These are phyloP conservation scores for Formica aserva DNA, from an alignment of 2,888 invertebrate genomes.

Conservation along the genomic window DNA sequence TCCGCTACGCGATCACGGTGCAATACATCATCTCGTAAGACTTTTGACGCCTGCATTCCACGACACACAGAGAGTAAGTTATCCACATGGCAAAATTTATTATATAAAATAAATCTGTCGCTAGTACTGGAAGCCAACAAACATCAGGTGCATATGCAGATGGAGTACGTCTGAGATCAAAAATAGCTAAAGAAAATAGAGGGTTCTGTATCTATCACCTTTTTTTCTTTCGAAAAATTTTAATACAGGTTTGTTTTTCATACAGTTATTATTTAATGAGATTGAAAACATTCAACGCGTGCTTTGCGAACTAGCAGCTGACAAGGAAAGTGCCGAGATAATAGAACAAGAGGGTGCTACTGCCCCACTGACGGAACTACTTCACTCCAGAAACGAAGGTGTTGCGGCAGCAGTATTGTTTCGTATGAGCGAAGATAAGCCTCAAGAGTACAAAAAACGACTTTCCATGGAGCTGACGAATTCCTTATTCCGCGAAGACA, in stretches of 20 bases:
- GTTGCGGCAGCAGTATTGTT: slow-evolving; percentile 99
- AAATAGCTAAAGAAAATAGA: neutral
- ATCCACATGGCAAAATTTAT: neutral
- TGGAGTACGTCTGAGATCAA: slow-evolving; percentile 89
- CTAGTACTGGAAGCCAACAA: slow-evolving; percentile 90
- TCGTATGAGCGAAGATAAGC: slow-evolving; percentile 99
- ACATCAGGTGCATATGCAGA: slow-evolving; percentile 92
- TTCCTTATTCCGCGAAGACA: slow-evolving; percentile 97
- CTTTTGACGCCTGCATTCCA: slow-evolving; percentile 97
- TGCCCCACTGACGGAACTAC: slow-evolving; percentile 96
- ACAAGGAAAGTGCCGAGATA: slow-evolving; percentile 98
- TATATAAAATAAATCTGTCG: slow-evolving; percentile 87
- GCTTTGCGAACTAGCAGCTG: slow-evolving; percentile 97
- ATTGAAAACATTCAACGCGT: slow-evolving; percentile 99
- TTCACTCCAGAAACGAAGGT: slow-evolving; percentile 99
- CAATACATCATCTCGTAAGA: slow-evolving; percentile 97
- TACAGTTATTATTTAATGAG: slow-evolving; percentile 95
- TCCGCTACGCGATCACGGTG: slow-evolving; percentile 97
- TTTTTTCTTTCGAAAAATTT: neutral
- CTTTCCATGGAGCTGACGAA: slow-evolving; percentile 98
- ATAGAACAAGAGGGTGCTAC: slow-evolving; percentile 99
- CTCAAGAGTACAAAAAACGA: slow-evolving; percentile 98
- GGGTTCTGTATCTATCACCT: neutral
- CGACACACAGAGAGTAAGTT: slow-evolving; percentile 95
- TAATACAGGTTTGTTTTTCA: slow-evolving; percentile 7